phyloP scores from a whole-genome alignment of 2,888 invertebrate genomes.

The Gymnocheta viridis region DNA sequence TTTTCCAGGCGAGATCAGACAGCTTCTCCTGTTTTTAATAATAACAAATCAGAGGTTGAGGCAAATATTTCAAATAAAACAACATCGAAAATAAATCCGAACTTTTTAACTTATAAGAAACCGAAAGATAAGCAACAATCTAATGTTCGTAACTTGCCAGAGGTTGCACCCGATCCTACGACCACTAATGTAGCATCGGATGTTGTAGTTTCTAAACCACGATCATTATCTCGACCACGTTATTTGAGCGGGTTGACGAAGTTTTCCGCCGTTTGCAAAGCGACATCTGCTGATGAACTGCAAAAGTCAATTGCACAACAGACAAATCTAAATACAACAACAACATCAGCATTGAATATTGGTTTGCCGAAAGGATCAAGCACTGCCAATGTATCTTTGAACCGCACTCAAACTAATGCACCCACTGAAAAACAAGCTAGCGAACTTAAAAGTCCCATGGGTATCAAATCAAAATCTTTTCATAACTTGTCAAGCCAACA shows the following conservation, averaged over 20 bases:
- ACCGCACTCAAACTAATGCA: constrained; percentile 33
- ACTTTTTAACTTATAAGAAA: constrained; percentile 79
- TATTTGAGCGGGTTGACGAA: constrained; percentile 79
- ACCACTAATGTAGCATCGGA: constrained; percentile 45
- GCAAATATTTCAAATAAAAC: constrained; percentile 43
- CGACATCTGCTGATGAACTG: constrained; percentile 79
- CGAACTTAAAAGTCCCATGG: constrained; percentile 81
- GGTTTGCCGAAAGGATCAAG: constrained; percentile 41
- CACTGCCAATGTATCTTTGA: constrained; percentile 50
- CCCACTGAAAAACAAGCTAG: constrained; percentile 29
- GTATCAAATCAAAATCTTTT: constrained; percentile 81
- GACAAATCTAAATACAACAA: constrained; percentile 48
- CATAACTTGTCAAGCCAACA: constrained; percentile 77
- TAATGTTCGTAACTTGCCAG: constrained; percentile 60
- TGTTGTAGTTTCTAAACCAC: constrained; percentile 70
- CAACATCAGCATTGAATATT: constrained; percentile 46
- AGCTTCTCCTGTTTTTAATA: constrained; percentile 70
- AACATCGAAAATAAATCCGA: constrained; percentile 71
- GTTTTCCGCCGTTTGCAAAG: constrained; percentile 77
- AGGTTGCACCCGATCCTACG: constrained; percentile 59
- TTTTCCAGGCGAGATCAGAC: constrained; percentile 76
- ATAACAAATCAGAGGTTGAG: constrained; percentile 73
- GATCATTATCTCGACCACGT: constrained; percentile 80
- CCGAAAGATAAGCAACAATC: constrained; percentile 76
- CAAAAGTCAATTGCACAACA: constrained; percentile 69